phyloP scores from a whole-genome alignment of 2,113 vertebrate genomes.

The Nyctereutes procyonoides region DNA sequence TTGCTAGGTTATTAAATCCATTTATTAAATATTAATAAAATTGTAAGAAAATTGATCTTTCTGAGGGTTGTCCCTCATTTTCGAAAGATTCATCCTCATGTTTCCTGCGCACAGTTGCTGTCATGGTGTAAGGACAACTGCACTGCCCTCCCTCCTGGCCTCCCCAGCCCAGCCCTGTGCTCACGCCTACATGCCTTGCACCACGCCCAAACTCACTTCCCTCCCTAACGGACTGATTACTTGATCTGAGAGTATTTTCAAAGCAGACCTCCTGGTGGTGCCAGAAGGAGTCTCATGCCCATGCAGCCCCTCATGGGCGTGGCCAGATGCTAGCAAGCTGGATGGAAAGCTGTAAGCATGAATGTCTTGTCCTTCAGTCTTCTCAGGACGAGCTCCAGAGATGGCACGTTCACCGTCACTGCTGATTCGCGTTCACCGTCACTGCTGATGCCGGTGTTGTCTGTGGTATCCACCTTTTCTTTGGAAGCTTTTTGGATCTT shows the following conservation, averaged over 20 bases:
- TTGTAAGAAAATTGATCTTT: background rate
- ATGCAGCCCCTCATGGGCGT: background rate
- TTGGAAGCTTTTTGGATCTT: no score
- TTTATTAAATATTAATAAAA: background rate
- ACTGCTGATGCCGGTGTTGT: background rate
- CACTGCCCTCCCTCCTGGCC: background rate
- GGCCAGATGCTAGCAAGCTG: no score
- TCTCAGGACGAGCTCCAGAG: background rate
- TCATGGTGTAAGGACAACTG: fast-evolving
- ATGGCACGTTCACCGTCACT: fast-evolving
- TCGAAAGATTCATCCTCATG: background rate
- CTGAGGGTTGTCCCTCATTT: background rate
- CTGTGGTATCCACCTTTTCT: background rate
- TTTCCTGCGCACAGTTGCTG: fast-evolving
- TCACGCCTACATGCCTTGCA: background rate
- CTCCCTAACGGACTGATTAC: background rate
- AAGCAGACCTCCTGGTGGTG: background rate
- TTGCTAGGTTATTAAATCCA: background rate
- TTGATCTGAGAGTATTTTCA: background rate
- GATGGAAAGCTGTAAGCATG: fast-evolving
- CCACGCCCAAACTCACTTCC: background rate
- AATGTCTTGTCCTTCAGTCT: fast-evolving
- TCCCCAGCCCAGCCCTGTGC: background rate
- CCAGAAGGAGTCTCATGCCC: fast-evolving
- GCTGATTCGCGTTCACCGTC: fast-evolving